Base-by-base conservation (phyloP, 2,888 invertebrate species). In the Oxystoma pomonae region DNA sequence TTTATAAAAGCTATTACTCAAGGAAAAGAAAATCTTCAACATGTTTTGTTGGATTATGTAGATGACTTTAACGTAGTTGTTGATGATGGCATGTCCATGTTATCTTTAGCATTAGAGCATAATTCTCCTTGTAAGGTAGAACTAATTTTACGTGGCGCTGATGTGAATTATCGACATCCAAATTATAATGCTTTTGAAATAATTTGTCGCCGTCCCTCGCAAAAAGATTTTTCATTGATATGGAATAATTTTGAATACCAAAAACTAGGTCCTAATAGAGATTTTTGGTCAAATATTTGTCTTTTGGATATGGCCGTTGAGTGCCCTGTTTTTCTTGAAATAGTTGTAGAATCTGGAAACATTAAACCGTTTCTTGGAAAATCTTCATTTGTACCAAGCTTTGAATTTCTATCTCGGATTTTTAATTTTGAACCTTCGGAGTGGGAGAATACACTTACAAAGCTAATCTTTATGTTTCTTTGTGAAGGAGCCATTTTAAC, bases 1-100 rank as follows among this genome's bases (percentile, higher is more conserved):
- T 71, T 74, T 51, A 70, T 72, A 69, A 65, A 7, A 35, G 12
- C 5, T 12, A 35, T 35, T 3, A 12, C 12, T 3, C 3, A 35
- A 7, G 5, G 12, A 35, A 35, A 12, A 3, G 5, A 35, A 7
- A 12, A 12, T 7, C 3, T 35, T 3, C 35, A 35, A 35, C 5
- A 3, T 35, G 35, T 12, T 7, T 12, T 35, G 3, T 35, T 35
- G 3, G 35, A 35, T 7, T 35, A 35, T 35, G 35, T 35, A 7
- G 35, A 7, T 3, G 35, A 35, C 35, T 35, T 35, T 35, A 12
- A 35, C 12, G 35, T 7, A 7, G 35, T 12, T 35, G 35, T 7
- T 3, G 12, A 35, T 35, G 12, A 35, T 35, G 35, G 35, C 3
- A 35, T 35, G 3, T 12, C 35, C 3, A 35, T 35, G 3, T 35